Percentiles rank a stretch among this genome's conserved stretches.
These are phyloP conservation scores for Artibeus jamaicensis DNA, from an alignment of 2,797 vertebrate genomes.

Conservation along the genomic window DNA sequence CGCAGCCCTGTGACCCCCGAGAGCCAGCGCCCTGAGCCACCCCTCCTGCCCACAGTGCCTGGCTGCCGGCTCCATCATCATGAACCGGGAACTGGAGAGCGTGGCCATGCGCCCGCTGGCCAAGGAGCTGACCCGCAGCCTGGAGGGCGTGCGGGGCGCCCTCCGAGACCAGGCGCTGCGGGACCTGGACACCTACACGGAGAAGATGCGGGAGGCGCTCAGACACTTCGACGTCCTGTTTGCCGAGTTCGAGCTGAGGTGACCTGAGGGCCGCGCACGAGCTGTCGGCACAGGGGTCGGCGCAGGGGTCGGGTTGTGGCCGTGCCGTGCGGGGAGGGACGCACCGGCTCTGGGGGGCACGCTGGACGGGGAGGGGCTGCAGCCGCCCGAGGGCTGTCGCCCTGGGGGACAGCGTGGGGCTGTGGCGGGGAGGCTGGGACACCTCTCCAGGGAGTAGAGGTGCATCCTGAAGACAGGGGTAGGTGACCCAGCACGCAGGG, in stretches of 20 bases:
- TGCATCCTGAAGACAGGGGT: not conserved
- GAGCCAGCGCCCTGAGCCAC: rapidly evolving
- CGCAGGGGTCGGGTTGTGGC: rapidly evolving
- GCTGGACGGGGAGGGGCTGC: not conserved
- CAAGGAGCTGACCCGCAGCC: slow-evolving; percentile 94
- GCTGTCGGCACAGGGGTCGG: not conserved
- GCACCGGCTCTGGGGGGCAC: rapidly evolving
- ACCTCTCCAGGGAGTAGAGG: not conserved
- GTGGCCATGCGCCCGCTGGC: slow-evolving; percentile 98
- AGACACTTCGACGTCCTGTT: slow-evolving; percentile 96
- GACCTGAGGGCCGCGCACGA: not conserved
- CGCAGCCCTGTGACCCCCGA: rapidly evolving
- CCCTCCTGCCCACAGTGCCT: slow-evolving; percentile 86
- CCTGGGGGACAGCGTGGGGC: not conserved
- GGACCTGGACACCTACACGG: slow-evolving; percentile 95
- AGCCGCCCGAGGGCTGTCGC: too few species aligned
- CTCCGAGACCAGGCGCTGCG: slow-evolving; percentile 96
- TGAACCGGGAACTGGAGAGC: slow-evolving; percentile 99
- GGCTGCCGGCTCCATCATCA: slow-evolving; percentile 98
- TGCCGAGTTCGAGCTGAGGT: slow-evolving; percentile 99
- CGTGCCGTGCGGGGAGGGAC: not conserved
- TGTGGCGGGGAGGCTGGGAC: not conserved
- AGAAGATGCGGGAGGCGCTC: slow-evolving; percentile 94
- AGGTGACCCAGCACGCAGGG: not conserved
- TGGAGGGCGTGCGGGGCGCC: slow-evolving; percentile 95